Conservation (phyloP, 2,113 vertebrate genomes). For the Herpailurus yagouaroundi region DNA sequence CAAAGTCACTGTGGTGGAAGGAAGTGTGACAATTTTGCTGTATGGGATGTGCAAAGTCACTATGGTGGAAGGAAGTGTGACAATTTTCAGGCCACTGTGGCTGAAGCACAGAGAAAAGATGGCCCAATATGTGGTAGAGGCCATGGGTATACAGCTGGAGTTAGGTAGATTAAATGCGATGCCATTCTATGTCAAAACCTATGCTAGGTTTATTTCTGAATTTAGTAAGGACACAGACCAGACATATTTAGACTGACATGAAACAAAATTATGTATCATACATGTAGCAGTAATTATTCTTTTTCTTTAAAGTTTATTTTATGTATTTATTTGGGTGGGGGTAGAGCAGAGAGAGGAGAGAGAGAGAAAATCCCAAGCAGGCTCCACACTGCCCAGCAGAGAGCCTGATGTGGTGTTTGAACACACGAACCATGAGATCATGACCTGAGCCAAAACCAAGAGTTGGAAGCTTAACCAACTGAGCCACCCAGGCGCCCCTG, state of each 20-base stretch:
- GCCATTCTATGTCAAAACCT: not conserved
- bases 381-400: too few relatives aligned
- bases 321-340: too few relatives aligned
- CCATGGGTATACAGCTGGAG: accelerated
- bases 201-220: not conserved
- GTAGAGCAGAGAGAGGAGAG: too few relatives aligned
- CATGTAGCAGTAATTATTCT: not conserved
- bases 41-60: accelerated
- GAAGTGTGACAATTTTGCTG: too few relatives aligned
- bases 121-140: accelerated
- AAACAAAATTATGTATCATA: not conserved
- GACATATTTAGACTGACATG: not conserved
- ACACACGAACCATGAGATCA: too few relatives aligned
- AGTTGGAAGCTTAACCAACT: too few relatives aligned
- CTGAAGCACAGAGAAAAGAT: accelerated
- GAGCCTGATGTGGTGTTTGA: too few relatives aligned
- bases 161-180: not conserved
- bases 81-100: not conserved
- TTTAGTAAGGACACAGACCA: not conserved
- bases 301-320: too few relatives aligned
- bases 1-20: not conserved
- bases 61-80: not conserved
- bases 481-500: too few relatives aligned
- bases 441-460: too few relatives aligned
- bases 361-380: too few relatives aligned